Evolutionary conservation across 64 coral and sea anemone genomes (phyloP).

Genomic region (Astreopora myriophthalma): DNA sequence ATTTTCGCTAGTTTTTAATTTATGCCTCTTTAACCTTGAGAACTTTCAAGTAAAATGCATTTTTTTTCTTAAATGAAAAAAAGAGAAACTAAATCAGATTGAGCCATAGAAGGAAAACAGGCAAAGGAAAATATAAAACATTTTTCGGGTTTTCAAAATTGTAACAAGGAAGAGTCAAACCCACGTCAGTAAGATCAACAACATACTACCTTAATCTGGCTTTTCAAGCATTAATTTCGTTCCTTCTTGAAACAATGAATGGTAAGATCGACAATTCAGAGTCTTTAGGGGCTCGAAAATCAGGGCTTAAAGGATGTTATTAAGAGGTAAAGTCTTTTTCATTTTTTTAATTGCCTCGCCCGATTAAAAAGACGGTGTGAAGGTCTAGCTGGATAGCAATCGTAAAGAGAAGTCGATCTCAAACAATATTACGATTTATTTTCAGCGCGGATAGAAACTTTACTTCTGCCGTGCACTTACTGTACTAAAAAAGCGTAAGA

Average conservation of each 20-base stretch:
- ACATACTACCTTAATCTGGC: not conserved
- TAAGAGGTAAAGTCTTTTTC: not conserved
- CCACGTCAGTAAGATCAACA: not conserved
- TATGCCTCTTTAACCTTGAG: not conserved
- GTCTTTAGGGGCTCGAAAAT: not conserved
- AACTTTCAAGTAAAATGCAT: not conserved
- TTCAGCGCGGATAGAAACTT: not conserved
- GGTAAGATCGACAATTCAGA: not conserved
- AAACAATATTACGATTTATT: not conserved
- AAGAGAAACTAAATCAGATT: not conserved
- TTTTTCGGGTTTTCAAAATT: not conserved
- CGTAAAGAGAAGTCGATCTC: not conserved
- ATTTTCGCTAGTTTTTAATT: not conserved
- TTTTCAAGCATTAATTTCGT: not conserved
- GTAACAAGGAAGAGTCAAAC: not conserved
- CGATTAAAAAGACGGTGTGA: not conserved
- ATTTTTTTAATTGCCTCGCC: not conserved
- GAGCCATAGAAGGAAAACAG: not conserved
- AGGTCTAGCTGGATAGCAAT: not conserved
- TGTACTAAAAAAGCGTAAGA: not conserved
- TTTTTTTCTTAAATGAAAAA: not conserved
- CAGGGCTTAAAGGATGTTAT: not conserved
- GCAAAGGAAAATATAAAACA: not conserved
- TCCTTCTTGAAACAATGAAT: not conserved
- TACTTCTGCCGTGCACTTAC: not conserved